Percentiles rank a stretch among this genome's conserved stretches.
phyloP scores from a whole-genome alignment of 2,797 vertebrate species.

The Taeniopygia guttata region DNA sequence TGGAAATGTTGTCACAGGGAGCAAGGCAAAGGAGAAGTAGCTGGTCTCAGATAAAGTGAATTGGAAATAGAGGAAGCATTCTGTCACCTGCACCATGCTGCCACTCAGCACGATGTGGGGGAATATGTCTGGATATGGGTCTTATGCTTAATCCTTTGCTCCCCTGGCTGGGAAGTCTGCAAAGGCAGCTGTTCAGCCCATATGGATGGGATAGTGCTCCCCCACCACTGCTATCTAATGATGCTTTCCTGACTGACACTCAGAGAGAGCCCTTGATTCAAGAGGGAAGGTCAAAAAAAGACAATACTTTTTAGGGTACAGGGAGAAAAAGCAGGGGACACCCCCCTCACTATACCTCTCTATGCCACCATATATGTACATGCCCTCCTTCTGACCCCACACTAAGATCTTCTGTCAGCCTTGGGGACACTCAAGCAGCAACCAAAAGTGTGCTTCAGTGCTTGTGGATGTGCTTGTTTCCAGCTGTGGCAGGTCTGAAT shows the following conservation, averaged over 20 bases:
- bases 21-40: neutral
- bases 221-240: neutral
- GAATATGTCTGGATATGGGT: neutral
- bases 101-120: neutral
- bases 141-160: constrained; percentile 52
- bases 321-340: neutral
- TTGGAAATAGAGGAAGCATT: constrained; percentile 39
- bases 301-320: neutral
- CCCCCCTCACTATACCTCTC: neutral
- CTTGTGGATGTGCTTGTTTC: neutral
- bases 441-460: neutral
- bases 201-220: constrained; percentile 21
- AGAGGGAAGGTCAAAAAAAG: constrained; percentile 16
- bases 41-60: neutral
- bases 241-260: constrained; percentile 13
- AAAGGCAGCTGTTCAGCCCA: constrained; percentile 56
- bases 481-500: neutral
- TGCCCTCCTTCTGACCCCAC: neutral
- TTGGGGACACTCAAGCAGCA: neutral
- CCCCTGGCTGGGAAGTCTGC: neutral
- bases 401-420: neutral
- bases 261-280: constrained; percentile 21
- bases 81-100: neutral
- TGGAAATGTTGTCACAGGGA: constrained; percentile 30
- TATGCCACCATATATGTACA: neutral